Conservation (phyloP, 2,113 vertebrate genomes). For the Labrus mixtus region DNA sequence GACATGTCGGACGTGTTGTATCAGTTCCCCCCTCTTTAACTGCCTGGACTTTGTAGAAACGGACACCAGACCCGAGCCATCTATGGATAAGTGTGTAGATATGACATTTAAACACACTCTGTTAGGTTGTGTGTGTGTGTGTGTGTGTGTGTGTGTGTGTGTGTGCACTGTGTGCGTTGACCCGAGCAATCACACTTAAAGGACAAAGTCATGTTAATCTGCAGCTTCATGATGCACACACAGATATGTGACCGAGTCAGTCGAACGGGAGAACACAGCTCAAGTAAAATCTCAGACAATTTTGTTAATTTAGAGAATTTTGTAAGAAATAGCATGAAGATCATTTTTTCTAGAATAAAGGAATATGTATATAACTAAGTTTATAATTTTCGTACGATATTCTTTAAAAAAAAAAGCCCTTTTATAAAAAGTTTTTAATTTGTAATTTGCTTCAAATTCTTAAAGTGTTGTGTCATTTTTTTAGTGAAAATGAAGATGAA, state of each 20-base stretch:
- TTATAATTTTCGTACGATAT: too few species aligned
- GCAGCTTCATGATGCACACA: slow-evolving; percentile 6
- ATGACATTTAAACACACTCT: slow-evolving; percentile 14
- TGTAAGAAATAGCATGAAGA: too few species aligned
- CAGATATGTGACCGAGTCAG: neutral
- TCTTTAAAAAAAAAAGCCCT: too few species aligned
- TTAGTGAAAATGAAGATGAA: neutral
- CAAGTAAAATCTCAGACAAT: too few species aligned
- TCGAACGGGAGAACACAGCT: slow-evolving; percentile 26
- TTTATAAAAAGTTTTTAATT: too few species aligned
- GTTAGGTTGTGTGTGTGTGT: slow-evolving; percentile 7
- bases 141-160: slow-evolving; percentile 13
- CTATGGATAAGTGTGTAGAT: neutral
- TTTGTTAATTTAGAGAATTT: too few species aligned
- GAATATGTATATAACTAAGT: too few species aligned
- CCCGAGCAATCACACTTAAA: slow-evolving; percentile 46
- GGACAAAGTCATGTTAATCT: slow-evolving; percentile 44
- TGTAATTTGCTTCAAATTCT: too few species aligned
- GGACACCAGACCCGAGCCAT: neutral
- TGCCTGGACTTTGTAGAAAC: slow-evolving; percentile 11
- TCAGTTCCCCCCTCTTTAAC: neutral
- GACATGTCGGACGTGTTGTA: neutral
- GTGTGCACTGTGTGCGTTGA: slow-evolving; percentile 7
- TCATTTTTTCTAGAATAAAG: too few species aligned
- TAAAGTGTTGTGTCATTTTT: neutral